phyloP scores from a whole-genome alignment of 2,888 invertebrate genomes.

The Eutolmus rufibarbis region DNA sequence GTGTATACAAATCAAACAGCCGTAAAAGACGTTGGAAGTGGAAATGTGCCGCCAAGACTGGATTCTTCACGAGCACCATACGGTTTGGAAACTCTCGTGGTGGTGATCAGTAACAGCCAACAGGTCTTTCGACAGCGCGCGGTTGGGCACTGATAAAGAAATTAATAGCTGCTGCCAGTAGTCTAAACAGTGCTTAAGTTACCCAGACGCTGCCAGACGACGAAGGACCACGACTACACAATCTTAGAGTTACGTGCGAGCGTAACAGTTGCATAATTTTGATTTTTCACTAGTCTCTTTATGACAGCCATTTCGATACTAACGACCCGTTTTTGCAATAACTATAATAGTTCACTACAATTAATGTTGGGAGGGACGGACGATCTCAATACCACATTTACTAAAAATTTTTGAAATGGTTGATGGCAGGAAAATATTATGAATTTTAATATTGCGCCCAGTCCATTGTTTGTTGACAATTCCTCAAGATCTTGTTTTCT shows the following conservation, averaged over 20 bases:
- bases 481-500: too few species aligned
- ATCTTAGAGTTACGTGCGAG: neutral
- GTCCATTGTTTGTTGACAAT: too few species aligned
- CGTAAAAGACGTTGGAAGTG: neutral
- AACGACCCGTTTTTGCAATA: neutral
- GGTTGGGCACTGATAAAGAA: constrained; percentile 26
- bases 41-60: neutral
- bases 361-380: neutral
- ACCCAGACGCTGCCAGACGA: constrained; percentile 5
- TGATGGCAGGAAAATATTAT: too few species aligned
- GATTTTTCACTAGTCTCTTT: neutral
- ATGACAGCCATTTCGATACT: neutral
- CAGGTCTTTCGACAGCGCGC: constrained; percentile 11
- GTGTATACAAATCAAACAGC: neutral
- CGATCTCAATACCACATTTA: too few species aligned
- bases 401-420: too few species aligned
- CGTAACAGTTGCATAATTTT: constrained; percentile 15
- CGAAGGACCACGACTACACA: neutral
- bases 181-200: constrained; percentile 29
- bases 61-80: neutral
- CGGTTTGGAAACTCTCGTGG: neutral
- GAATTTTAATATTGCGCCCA: too few species aligned
- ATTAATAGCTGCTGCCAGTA: constrained; percentile 9
- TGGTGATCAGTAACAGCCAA: neutral
- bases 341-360: neutral